Evolutionary conservation across 1,140 invertebrate genomes (phyloP).

Genomic region (Calephelis virginiensis): DNA sequence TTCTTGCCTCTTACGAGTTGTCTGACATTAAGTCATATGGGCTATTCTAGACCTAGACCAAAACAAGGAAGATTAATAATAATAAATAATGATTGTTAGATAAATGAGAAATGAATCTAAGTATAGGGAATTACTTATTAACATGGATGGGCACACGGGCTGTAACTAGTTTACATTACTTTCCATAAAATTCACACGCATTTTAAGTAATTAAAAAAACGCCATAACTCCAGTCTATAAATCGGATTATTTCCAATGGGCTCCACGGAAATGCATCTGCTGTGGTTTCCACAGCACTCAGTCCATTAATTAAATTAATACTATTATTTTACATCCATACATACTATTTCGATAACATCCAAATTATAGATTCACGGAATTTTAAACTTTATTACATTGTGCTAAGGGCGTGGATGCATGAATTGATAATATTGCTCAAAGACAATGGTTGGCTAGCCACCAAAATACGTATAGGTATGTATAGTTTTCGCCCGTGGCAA

Average conservation of each 20-base stretch:
- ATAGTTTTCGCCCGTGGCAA: constrained; percentile 39
- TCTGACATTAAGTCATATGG: no score
- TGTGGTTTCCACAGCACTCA: constrained; percentile 29
- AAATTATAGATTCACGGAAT: background rate
- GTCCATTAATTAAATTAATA: constrained; percentile 43
- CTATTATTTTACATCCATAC: constrained; percentile 35
- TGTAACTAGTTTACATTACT: background rate
- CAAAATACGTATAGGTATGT: constrained; percentile 31
- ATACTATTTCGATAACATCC: background rate
- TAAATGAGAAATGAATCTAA: no score
- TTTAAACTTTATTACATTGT: constrained; percentile 14
- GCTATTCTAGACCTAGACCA: no score
- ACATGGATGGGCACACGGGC: background rate
- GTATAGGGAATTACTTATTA: background rate
- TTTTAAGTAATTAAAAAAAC: constrained; percentile 13
- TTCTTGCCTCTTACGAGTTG: no score
- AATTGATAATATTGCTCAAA: constrained; percentile 19
- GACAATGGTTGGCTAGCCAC: constrained; percentile 33
- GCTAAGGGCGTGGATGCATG: constrained; percentile 17
- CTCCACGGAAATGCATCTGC: constrained; percentile 27
- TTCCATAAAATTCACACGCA: background rate
- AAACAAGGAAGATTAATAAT: no score
- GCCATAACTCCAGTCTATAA: constrained; percentile 17
- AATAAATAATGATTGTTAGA: no score
- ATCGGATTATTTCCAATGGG: constrained; percentile 30